These are phyloP conservation scores for Montipora cactus DNA, from an alignment of 64 coral and sea anemone genomes.

Conservation along the genomic window DNA sequence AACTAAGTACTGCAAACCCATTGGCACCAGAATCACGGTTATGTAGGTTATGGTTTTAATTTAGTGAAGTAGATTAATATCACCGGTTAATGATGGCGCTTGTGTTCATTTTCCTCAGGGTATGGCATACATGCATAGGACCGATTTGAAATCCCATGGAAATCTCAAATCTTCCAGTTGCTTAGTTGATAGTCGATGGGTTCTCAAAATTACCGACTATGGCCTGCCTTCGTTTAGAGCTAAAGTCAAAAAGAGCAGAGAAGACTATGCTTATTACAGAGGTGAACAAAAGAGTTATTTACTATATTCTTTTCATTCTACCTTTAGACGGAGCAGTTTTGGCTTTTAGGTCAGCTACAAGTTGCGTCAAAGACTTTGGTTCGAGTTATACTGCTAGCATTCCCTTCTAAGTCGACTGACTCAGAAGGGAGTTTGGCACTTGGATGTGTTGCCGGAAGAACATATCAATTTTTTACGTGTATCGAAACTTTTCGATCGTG, in stretches of 20 bases:
- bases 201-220: conserved; percentile 95
- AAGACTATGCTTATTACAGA: conserved; percentile 77
- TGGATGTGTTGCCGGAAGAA: no score
- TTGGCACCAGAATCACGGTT: no score
- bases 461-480: no score
- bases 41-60: not conserved
- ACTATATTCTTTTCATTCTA: no score
- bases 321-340: not conserved
- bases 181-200: conserved; percentile 98
- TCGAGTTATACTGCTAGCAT: no score
- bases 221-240: conserved; percentile 90
- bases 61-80: no score
- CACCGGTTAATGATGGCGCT: not conserved
- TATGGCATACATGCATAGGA: conserved; percentile 96
- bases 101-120: conserved; percentile 51
- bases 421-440: no score
- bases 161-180: conserved; percentile 97
- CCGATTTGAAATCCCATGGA: conserved; percentile 92
- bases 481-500: no score
- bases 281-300: conserved; percentile 18
- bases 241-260: conserved; percentile 79
- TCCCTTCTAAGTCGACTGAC: no score
- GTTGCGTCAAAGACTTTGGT: no score
- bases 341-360: no score
- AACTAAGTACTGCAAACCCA: no score